Evolutionary conservation across 2,888 invertebrate genomes (phyloP).

Genomic region (Mactromeris polynyma): DNA sequence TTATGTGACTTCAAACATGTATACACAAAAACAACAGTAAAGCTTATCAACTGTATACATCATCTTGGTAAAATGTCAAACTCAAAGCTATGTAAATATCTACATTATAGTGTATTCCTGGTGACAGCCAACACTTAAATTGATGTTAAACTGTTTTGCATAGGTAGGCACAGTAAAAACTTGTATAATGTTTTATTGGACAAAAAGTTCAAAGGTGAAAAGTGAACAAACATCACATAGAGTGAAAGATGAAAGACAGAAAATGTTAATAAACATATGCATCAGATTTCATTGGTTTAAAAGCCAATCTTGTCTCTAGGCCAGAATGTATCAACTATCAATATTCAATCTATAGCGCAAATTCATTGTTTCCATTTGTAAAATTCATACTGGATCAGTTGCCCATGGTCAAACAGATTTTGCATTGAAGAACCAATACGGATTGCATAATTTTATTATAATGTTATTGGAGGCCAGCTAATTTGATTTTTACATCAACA

Average conservation of each 20-base stretch:
- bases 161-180: neutral
- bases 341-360: too few species aligned
- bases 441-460: too few species aligned
- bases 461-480: too few species aligned
- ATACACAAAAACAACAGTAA: too few species aligned
- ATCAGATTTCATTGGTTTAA: neutral
- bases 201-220: neutral
- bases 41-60: too few species aligned
- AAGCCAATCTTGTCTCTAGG: neutral
- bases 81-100: neutral
- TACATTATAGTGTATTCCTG: neutral
- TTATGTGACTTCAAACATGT: too few species aligned
- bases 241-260: neutral
- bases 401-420: too few species aligned
- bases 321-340: too few species aligned
- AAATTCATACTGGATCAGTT: too few species aligned
- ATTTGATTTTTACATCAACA: too few species aligned
- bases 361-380: too few species aligned
- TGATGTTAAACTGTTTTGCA: neutral
- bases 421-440: too few species aligned
- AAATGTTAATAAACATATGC: neutral
- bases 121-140: neutral
- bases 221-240: neutral
- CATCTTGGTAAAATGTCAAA: neutral
- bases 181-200: neutral